Evolutionary conservation across 2,113 vertebrate species (phyloP).

Genomic region (Hypocryptadius cinnamomeus): DNA sequence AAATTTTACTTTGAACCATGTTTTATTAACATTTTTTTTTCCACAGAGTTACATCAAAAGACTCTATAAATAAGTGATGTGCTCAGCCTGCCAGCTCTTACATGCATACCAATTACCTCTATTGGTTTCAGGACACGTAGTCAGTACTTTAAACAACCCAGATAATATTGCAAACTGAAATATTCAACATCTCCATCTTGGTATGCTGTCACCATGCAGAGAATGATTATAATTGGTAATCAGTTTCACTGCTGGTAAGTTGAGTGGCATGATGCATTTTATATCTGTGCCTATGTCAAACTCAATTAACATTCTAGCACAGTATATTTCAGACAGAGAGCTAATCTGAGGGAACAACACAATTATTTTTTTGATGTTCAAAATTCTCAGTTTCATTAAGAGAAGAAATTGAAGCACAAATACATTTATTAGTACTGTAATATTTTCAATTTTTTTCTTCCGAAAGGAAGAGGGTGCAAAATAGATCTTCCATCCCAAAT

Average conservation of each 20-base stretch:
- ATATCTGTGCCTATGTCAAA: conserved; percentile 78
- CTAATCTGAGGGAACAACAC: conserved; percentile 65
- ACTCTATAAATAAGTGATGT: conserved; percentile 83
- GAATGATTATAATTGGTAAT: conserved; percentile 82
- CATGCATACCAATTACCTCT: conserved; percentile 83
- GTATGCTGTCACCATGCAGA: conserved; percentile 74
- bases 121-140: conserved; percentile 79
- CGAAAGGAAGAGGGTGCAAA: background rate
- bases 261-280: conserved; percentile 76
- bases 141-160: conserved; percentile 80
- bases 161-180: conserved; percentile 80
- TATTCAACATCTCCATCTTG: conserved; percentile 80
- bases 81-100: conserved; percentile 72
- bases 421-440: conserved; percentile 32
- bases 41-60: conserved; percentile 76
- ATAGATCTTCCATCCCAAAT: background rate
- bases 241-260: conserved; percentile 74
- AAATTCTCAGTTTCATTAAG: conserved; percentile 45
- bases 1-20: conserved; percentile 79
- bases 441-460: background rate
- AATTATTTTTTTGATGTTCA: conserved; percentile 63
- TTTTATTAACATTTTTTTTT: conserved; percentile 76
- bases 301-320: conserved; percentile 79
- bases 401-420: conserved; percentile 37
- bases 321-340: conserved; percentile 66